Base-by-base conservation (phyloP, 1,140 invertebrate genomes). In the Drosophila orosa region DNA sequence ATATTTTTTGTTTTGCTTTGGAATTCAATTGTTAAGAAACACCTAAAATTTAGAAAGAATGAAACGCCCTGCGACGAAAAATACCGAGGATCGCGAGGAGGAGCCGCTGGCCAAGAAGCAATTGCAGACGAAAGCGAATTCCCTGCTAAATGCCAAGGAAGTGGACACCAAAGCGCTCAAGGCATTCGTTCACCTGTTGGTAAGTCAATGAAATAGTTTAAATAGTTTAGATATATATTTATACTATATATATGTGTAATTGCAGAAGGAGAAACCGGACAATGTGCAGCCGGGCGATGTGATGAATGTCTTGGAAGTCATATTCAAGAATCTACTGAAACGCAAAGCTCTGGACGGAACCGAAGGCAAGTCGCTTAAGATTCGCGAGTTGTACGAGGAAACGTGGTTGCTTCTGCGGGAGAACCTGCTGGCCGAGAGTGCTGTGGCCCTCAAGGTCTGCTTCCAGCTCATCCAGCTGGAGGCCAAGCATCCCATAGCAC, bases 401-500 rank as follows among this genome's bases (percentile, higher is more conserved):
- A 47, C 67, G 1, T 89, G 84, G 84, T n/a, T 42, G 5, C 29
- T 50, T 0, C 8, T 87, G 22, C n/a, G 57, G 7, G 7, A 12
- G 0, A 45, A 56, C 9, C 17, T 89, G 6, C 54, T 40, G 0
- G 22, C 29, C 0, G 76, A 90, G 25, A 42, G 75, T 33, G 13
- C 27, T 3, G 58, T 42, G 25, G 63, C 61, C 1, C 91, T 96
- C 0, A 93, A 94, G 5, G 95, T 95, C 3, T 93, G 94, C 12
- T 94, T 95, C 92, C 95, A 95, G 73, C 71, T 96, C 25, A 90
- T 96, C 69, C 92, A 93, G 17, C 93, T 92, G 24, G 95, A 96
- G 92, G 95, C 94, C n/a, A 94, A 93, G 80, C 91, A 93, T 80
- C 94, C 94, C 0, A 72, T 95, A n/a, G 94, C 95, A 69, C 27